phyloP scores from a whole-genome alignment of 2,113 vertebrate species.

The Ploceus nigricollis region DNA sequence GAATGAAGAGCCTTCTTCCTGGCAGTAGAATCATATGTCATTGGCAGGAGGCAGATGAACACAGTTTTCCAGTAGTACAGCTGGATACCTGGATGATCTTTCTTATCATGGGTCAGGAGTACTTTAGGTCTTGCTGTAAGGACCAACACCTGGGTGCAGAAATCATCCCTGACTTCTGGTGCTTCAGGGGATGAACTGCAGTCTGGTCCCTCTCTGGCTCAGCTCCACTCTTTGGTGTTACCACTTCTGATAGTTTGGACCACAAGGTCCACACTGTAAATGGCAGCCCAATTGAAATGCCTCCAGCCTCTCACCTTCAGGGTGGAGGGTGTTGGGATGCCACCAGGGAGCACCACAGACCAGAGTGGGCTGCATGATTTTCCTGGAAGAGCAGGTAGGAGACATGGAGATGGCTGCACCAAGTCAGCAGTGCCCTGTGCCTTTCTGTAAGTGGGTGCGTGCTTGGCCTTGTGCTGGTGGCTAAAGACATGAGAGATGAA shows the following conservation, averaged over 20 bases:
- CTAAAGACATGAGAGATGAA: background rate
- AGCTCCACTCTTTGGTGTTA: background rate
- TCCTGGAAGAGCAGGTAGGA: background rate
- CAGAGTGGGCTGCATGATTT: background rate
- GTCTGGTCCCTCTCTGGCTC: background rate
- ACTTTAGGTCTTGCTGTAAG: background rate
- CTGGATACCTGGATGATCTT: background rate
- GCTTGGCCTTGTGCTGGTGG: background rate
- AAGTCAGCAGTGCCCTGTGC: background rate
- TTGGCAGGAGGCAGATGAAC: background rate
- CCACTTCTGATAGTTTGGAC: background rate
- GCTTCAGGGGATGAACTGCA: background rate
- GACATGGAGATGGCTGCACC: background rate
- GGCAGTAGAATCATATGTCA: background rate
- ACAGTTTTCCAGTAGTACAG: background rate
- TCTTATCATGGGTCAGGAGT: background rate
- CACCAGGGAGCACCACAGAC: background rate
- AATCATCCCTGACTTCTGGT: background rate
- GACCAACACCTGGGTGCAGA: background rate
- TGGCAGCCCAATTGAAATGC: background rate
- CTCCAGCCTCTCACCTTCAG: background rate
- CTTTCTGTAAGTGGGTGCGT: accelerated
- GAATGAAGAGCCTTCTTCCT: background rate
- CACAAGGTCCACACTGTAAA: background rate
- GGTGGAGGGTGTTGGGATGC: background rate